These are phyloP conservation scores for Zonotrichia leucophrys DNA, from an alignment of 2,113 vertebrate genomes.

Conservation along the genomic window DNA sequence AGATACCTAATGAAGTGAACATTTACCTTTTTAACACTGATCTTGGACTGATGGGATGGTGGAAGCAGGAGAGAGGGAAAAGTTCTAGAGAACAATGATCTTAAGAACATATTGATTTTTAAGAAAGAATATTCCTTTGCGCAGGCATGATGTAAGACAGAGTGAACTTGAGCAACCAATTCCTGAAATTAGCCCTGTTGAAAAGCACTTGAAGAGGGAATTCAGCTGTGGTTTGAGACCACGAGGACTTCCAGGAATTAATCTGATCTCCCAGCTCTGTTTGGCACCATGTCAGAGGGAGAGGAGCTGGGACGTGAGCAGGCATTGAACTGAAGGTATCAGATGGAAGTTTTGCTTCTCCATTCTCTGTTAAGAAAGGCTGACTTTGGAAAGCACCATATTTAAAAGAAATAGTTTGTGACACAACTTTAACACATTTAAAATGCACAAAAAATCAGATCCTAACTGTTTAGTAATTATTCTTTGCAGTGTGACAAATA, in stretches of 20 bases:
- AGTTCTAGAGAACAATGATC: not conserved
- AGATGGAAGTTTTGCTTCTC: not conserved
- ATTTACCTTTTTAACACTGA: not conserved
- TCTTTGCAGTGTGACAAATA: not conserved
- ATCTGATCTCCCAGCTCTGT: not conserved
- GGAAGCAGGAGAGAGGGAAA: not conserved
- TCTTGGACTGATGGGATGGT: not conserved
- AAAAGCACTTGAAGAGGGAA: not conserved
- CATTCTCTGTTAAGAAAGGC: not conserved
- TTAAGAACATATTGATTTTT: not conserved
- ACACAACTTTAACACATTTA: not conserved
- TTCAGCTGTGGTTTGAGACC: conserved; percentile 2
- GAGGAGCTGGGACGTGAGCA: not conserved
- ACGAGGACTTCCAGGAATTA: conserved; percentile 3
- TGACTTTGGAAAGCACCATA: not conserved
- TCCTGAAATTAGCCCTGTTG: not conserved
- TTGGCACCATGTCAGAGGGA: not conserved
- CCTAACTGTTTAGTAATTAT: not conserved
- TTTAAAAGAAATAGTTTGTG: not conserved
- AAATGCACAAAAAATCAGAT: not conserved
- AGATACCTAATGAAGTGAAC: not conserved
- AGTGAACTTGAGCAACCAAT: not conserved
- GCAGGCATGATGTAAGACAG: not conserved
- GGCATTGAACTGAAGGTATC: not conserved
- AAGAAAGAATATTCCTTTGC: not conserved